Conservation (phyloP, 2,888 invertebrate genomes). For the Drosophila sordidapex region DNA sequence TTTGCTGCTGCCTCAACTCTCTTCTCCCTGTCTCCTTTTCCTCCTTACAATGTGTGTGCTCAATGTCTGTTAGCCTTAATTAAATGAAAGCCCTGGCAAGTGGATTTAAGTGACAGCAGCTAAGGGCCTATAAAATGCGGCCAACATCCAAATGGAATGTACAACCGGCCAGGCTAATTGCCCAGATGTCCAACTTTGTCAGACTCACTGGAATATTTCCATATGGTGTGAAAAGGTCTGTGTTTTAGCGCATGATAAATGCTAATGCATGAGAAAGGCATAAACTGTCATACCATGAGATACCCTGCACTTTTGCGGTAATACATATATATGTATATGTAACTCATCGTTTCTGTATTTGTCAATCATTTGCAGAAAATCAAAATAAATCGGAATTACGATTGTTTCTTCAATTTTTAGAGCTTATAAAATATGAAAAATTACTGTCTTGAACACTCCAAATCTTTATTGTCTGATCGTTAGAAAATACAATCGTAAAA, state of each 20-base stretch:
- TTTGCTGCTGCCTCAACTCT: slow-evolving; percentile 30
- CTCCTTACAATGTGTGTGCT: neutral
- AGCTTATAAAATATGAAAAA: neutral
- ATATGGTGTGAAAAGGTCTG: slow-evolving; percentile 3
- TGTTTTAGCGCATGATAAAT: slow-evolving; percentile 1
- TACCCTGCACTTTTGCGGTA: neutral
- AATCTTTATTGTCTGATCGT: neutral
- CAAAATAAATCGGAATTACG: neutral
- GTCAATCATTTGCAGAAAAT: neutral
- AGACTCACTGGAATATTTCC: neutral
- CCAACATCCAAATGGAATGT: slow-evolving; percentile 25
- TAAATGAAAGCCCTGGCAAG: slow-evolving; percentile 44
- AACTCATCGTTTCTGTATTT: neutral
- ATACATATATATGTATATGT: neutral
- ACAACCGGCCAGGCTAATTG: slow-evolving; percentile 32
- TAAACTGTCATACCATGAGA: fast-evolving
- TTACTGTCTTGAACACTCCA: neutral
- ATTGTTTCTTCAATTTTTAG: neutral
- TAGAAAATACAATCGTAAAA: neutral
- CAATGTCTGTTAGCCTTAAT: slow-evolving; percentile 40
- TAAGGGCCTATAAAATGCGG: slow-evolving; percentile 26
- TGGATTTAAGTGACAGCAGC: slow-evolving; percentile 33
- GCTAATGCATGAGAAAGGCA: too few species aligned
- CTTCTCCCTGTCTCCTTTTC: too few species aligned
- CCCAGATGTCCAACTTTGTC: slow-evolving; percentile 18